Percentiles rank a stretch among this genome's conserved stretches.
Evolutionary conservation across 2,888 invertebrate genomes (phyloP).

Genomic region (Tetheella fluctuosa): DNA sequence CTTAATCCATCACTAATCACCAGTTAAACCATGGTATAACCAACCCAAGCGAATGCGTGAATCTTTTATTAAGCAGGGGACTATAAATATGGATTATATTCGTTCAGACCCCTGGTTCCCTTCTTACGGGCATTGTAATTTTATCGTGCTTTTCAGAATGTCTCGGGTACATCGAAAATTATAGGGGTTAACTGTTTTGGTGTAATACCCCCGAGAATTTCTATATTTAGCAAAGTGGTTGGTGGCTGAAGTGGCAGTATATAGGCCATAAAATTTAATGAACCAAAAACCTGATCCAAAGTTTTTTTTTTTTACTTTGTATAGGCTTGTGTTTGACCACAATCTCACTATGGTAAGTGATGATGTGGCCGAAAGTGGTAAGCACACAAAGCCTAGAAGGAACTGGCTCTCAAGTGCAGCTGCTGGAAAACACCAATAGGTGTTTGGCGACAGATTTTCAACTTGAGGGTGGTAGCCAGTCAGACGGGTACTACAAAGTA

Average conservation of each 20-base stretch:
- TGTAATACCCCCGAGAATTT: not conserved
- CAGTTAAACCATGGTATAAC: not conserved
- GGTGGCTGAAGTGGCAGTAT: not conserved
- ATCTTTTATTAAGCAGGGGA: constrained; percentile 8
- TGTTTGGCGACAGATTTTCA: no score
- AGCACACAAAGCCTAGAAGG: no score
- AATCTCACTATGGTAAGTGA: no score
- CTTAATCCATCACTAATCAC: not conserved
- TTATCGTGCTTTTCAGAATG: not conserved
- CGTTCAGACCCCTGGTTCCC: not conserved
- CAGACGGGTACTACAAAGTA: no score
- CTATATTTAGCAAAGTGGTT: not conserved
- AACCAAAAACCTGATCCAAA: no score
- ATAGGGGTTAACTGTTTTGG: not conserved
- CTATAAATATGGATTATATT: constrained; percentile 4
- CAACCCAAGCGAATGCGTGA: not conserved
- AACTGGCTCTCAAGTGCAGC: no score
- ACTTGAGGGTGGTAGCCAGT: no score
- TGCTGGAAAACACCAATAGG: no score
- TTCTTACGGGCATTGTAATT: constrained; percentile 2
- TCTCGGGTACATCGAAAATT: constrained; percentile 2
- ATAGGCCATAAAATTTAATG: no score
- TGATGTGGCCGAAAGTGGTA: no score
- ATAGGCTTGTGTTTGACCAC: no score
- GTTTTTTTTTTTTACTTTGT: no score